phyloP scores from a whole-genome alignment of 2,888 invertebrate species.

The Archips crataeganus region DNA sequence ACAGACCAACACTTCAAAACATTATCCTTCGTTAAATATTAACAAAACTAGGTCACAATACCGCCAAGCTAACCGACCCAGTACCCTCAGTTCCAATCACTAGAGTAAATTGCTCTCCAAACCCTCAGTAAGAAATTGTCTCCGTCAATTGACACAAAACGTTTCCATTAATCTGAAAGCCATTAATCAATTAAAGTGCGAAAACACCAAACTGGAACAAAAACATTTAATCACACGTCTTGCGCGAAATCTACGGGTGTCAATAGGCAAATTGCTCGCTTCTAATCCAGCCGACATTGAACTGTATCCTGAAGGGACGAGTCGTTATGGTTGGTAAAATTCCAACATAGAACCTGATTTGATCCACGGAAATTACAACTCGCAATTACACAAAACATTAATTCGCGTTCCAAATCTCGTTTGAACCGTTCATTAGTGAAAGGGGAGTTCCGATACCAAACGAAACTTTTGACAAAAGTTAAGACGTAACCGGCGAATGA shows the following conservation, averaged over 20 bases:
- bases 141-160: conserved; percentile 20
- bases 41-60: conserved; percentile 2
- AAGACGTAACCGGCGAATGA: conserved; percentile 76
- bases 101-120: conserved; percentile 8
- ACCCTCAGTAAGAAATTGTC: conserved; percentile 20
- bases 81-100: conserved; percentile 1
- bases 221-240: conserved; percentile 20
- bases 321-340: background rate
- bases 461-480: conserved; percentile 78
- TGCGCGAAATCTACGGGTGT: background rate
- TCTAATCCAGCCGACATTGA: background rate
- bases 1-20: background rate
- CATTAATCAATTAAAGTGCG: conserved; percentile 33
- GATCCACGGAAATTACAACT: conserved; percentile 56
- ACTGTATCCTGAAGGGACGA: background rate
- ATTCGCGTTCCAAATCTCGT: conserved; percentile 71
- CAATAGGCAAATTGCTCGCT: conserved; percentile 3
- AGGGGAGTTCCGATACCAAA: conserved; percentile 59
- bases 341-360: conserved; percentile 1
- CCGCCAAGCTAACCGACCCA: background rate
- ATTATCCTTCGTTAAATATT: background rate
- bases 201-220: conserved; percentile 8
- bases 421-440: conserved; percentile 76
- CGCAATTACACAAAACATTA: conserved; percentile 78
- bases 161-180: conserved; percentile 31